Evolutionary conservation across 2,888 invertebrate genomes (phyloP).

Genomic region (Sinopyrophorus schimmeli): DNA sequence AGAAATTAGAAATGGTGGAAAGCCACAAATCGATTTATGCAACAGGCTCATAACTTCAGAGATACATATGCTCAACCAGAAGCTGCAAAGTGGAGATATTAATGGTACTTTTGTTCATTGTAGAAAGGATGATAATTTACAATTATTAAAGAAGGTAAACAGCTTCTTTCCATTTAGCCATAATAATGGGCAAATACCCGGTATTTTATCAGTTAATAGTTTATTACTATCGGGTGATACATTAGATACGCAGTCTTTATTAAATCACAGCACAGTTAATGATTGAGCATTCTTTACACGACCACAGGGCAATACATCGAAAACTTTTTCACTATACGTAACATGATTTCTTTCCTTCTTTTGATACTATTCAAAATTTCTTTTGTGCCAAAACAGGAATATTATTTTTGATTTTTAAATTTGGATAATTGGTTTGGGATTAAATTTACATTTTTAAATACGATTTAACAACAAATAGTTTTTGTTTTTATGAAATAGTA

Average conservation of each 20-base stretch:
- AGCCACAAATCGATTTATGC: constrained; percentile 62
- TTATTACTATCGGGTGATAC: constrained; percentile 65
- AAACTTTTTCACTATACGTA: too few species aligned
- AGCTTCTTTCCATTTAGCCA: constrained; percentile 59
- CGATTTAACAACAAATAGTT: not conserved
- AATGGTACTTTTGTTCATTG: constrained; percentile 27
- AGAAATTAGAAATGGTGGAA: constrained; percentile 74
- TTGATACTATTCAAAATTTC: too few species aligned
- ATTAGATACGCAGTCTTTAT: constrained; percentile 70
- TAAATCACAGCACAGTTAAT: constrained; percentile 61
- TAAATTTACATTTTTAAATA: not conserved
- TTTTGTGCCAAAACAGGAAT: too few species aligned
- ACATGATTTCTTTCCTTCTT: too few species aligned
- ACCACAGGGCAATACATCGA: too few species aligned
- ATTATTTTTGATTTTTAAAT: too few species aligned
- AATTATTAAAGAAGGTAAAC: constrained; percentile 51
- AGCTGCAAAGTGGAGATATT: constrained; percentile 36
- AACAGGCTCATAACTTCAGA: constrained; percentile 57
- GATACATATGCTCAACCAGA: constrained; percentile 54
- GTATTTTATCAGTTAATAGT: constrained; percentile 58
- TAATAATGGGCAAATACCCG: constrained; percentile 51
- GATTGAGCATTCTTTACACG: constrained; percentile 58
- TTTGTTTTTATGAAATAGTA: not conserved
- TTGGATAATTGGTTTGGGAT: too few species aligned
- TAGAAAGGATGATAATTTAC: constrained; percentile 49